These are phyloP conservation scores for Iguana delicatissima DNA, from an alignment of 2,797 vertebrate species.

Conservation along the genomic window DNA sequence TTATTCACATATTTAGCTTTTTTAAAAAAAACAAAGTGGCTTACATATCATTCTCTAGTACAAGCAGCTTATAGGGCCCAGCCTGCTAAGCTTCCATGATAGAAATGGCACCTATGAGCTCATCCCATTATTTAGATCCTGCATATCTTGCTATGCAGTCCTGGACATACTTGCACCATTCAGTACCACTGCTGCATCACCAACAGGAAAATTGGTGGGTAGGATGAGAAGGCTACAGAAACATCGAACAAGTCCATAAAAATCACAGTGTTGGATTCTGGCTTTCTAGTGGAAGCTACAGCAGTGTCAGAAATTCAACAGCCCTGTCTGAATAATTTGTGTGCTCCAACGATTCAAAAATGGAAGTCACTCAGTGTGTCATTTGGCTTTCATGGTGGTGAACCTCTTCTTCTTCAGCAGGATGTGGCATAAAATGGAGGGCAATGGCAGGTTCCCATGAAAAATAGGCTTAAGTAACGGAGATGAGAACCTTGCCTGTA, in stretches of 20 bases:
- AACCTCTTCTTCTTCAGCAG: not conserved
- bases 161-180: too few relatives aligned
- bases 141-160: not conserved
- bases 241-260: not conserved
- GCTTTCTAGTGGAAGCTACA: not conserved
- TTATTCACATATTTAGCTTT: not conserved
- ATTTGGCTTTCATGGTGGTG: not conserved
- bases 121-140: not conserved
- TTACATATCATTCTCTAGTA: not conserved
- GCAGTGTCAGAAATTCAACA: not conserved
- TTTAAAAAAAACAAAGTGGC: not conserved
- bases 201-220: not conserved
- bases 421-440: not conserved
- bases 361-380: not conserved
- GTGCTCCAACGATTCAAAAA: not conserved
- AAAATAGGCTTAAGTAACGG: constrained; percentile 31
- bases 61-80: not conserved
- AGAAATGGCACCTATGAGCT: not conserved
- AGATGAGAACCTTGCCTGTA: constrained; percentile 56
- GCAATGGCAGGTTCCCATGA: not conserved
- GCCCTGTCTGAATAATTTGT: too few relatives aligned
- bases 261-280: not conserved
- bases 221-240: not conserved
- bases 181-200: not conserved
- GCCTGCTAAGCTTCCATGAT: not conserved